Base-by-base conservation (phyloP, 1,140 invertebrate species). In the Periplaneta americana region DNA sequence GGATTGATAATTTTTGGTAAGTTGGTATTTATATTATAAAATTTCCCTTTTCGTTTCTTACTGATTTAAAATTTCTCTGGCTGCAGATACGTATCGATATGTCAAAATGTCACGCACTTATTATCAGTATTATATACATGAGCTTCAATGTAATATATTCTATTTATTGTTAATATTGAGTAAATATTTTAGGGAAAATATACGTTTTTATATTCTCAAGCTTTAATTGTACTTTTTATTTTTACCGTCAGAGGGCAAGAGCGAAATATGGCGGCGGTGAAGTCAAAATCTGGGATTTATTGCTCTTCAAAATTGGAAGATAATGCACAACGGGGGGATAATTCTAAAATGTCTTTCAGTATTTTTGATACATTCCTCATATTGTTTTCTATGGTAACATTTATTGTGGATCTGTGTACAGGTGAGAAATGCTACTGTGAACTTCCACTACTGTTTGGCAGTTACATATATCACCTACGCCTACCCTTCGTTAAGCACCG, bases 251-350 rank as follows among this genome's bases (percentile, higher is more conserved):
- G 75, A 76, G 75, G 33, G 75, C 78, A 31, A 39, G 31, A 79
- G 31, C 31, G 39, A 79, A 79, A 39, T 32, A 80, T 80, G 79
- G 79, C 79, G 75, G 81, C 81, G 34, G 81, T 78, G 39, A 81
- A 81, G 81, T 81, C 76, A 75, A 81, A 81, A 81, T 28, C 33
- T 66, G 33, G 57, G 28, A 48, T n/a, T 39, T 22, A 9, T 31
- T 78, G 34, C 37, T 48, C 32, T n/a, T 48, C 39, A 22, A 75
- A 81, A 81, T 28, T 33, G 11, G 75, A 81, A 31, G 35, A 81
- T 35, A 78, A 31, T 31, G 37, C 35, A 33, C n/a, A 77, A 1
- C 28, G 34, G n/a, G 34, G 22, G 48, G n/a, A 34, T 28, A 15
- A 32, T 11, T 31, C n/a, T n/a, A 32, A 78, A 80, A 57, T 48